phyloP scores from a whole-genome alignment of 2,113 vertebrate genomes.

The Callopanchax toddi region DNA sequence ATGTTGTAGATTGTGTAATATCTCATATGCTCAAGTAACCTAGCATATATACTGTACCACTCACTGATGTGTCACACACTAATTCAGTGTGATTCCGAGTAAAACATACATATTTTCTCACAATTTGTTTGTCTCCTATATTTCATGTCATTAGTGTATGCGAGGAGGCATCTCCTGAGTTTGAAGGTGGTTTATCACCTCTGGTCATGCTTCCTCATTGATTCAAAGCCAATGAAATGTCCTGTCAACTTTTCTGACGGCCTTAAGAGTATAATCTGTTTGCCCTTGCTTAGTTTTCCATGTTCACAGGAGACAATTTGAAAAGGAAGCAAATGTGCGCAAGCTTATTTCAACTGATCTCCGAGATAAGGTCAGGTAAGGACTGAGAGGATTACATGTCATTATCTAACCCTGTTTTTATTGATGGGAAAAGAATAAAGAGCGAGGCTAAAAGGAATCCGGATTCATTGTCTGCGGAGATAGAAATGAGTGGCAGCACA shows the following conservation, averaged over 20 bases:
- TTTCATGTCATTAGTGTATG: too few species aligned
- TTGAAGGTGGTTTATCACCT: conserved; percentile 29
- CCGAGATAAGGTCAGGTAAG: conserved; percentile 38
- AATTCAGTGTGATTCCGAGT: too few species aligned
- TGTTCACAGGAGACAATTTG: conserved; percentile 15
- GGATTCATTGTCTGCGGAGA: conserved; percentile 10
- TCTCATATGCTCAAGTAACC: too few species aligned
- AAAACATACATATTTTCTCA: too few species aligned
- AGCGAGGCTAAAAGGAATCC: conserved; percentile 14
- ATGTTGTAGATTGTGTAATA: too few species aligned
- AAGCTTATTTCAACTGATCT: conserved; percentile 56
- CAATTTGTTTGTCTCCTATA: too few species aligned
- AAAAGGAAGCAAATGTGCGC: conserved; percentile 26
- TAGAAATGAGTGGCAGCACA: conserved; percentile 33
- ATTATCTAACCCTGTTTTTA: conserved; percentile 48
- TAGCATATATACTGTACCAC: too few species aligned
- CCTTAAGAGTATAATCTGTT: conserved; percentile 28
- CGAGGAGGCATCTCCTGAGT: background rate
- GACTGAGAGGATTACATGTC: conserved; percentile 41
- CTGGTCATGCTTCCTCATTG: conserved; percentile 28
- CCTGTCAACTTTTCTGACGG: conserved; percentile 31
- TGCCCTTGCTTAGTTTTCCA: conserved; percentile 15
- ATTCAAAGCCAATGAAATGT: conserved; percentile 29
- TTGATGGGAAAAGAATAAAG: conserved; percentile 35
- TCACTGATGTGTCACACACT: too few species aligned